These are phyloP conservation scores for Troides helena DNA, from an alignment of 2,888 invertebrate species.

Conservation along the genomic window DNA sequence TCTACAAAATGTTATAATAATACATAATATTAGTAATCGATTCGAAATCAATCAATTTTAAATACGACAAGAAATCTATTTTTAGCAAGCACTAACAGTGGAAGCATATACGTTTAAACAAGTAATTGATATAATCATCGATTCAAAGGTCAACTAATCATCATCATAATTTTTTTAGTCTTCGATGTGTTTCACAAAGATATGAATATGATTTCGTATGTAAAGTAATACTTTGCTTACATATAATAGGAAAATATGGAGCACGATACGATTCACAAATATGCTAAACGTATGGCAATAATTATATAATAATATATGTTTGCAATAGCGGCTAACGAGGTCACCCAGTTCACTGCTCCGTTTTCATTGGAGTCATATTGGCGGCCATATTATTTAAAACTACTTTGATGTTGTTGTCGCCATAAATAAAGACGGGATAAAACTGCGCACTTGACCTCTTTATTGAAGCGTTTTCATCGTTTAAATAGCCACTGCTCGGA, in stretches of 20 bases:
- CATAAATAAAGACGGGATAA: conserved; percentile 32
- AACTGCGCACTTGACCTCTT: conserved; percentile 64
- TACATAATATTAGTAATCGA: conserved; percentile 34
- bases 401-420: conserved; percentile 30
- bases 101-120: too few species aligned
- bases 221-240: too few species aligned
- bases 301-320: conserved; percentile 26
- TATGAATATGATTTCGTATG: too few species aligned
- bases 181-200: too few species aligned
- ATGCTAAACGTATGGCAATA: conserved; percentile 15
- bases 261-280: conserved; percentile 27
- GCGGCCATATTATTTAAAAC: conserved; percentile 27
- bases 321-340: conserved; percentile 25
- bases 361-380: conserved; percentile 24
- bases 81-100: too few species aligned
- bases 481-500: conserved; percentile 45
- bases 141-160: too few species aligned
- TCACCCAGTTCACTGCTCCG: conserved; percentile 31
- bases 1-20: conserved; percentile 33
- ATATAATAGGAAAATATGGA: too few species aligned
- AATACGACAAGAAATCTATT: too few species aligned
- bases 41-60: background rate
- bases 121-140: too few species aligned
- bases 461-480: conserved; percentile 56
- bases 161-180: too few species aligned